phyloP scores from a whole-genome alignment of 1,140 invertebrate species.

The Drosophila truncata region DNA sequence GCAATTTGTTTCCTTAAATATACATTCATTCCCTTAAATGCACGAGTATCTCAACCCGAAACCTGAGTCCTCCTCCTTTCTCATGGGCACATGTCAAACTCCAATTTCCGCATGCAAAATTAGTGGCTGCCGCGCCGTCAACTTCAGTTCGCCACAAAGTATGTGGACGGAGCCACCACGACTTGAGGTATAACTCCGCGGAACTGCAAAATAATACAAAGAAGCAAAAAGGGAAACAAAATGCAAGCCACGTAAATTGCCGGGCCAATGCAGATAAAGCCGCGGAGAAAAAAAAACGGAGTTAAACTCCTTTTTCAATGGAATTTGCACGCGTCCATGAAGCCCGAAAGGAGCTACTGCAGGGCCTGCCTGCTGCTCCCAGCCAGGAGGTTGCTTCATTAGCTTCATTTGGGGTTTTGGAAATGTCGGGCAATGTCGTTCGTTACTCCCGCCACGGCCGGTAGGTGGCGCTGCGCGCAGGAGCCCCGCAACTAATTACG shows the following conservation, averaged over 20 bases:
- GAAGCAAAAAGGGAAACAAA: slow-evolving; percentile 33
- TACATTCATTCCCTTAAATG: background rate
- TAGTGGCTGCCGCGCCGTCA: slow-evolving; percentile 32
- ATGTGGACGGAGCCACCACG: slow-evolving; percentile 12
- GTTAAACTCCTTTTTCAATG: slow-evolving; percentile 66
- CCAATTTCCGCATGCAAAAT: slow-evolving; percentile 60
- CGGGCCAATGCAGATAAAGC: slow-evolving; percentile 67
- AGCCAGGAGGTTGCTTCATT: slow-evolving; percentile 59
- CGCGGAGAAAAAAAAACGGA: slow-evolving; percentile 18
- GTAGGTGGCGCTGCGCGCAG: slow-evolving; percentile 63
- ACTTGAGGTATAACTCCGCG: slow-evolving; percentile 11
- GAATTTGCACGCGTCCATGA: slow-evolving; percentile 78
- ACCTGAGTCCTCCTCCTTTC: background rate
- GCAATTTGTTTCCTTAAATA: background rate
- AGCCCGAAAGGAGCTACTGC: slow-evolving; percentile 25
- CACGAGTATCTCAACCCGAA: background rate
- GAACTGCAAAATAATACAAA: slow-evolving; percentile 45
- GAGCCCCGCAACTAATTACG: slow-evolving; percentile 72
- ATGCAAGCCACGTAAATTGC: slow-evolving; percentile 64
- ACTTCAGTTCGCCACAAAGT: slow-evolving; percentile 32
- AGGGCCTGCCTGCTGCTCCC: slow-evolving; percentile 1
- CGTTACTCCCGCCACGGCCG: slow-evolving; percentile 70
- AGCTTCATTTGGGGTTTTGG: slow-evolving; percentile 46
- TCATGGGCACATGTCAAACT: slow-evolving; percentile 54
- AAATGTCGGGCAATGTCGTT: slow-evolving; percentile 82